phyloP scores from a whole-genome alignment of 2,888 invertebrate species.

The Trachelus stipa region DNA sequence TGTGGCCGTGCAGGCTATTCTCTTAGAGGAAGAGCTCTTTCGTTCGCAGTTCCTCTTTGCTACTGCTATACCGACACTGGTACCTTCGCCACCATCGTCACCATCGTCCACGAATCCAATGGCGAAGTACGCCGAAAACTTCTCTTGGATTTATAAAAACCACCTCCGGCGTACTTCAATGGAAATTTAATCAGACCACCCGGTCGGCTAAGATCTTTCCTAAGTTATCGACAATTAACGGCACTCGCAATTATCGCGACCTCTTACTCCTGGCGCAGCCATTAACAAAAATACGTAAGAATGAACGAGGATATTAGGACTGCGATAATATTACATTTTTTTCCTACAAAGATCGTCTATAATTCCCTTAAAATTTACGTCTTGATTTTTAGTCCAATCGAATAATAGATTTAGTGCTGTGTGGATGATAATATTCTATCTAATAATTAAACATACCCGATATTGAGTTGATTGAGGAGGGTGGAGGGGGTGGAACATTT shows the following conservation, averaged over 20 bases:
- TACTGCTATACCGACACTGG: background rate
- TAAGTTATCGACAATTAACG: background rate
- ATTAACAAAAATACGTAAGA: background rate
- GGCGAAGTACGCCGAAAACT: background rate
- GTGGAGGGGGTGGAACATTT: background rate
- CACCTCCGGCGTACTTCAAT: background rate
- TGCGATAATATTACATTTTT: background rate
- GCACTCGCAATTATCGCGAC: background rate
- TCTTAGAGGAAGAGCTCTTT: slow-evolving; percentile 2
- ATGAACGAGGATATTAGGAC: background rate
- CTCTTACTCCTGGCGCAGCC: background rate
- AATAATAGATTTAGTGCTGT: background rate
- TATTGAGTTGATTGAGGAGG: too few species aligned
- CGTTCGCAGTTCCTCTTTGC: background rate
- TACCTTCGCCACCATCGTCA: background rate
- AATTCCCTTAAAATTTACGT: background rate
- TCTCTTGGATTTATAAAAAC: slow-evolving; percentile 1
- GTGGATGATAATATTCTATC: slow-evolving; percentile 18
- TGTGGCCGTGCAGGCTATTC: slow-evolving; percentile 1
- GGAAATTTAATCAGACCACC: background rate
- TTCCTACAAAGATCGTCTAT: background rate
- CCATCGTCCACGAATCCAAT: background rate
- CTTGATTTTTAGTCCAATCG: background rate
- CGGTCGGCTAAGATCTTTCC: background rate
- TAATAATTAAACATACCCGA: slow-evolving; percentile 33